Conservation (phyloP, 2,888 invertebrate genomes). For the Phortica okadai region DNA sequence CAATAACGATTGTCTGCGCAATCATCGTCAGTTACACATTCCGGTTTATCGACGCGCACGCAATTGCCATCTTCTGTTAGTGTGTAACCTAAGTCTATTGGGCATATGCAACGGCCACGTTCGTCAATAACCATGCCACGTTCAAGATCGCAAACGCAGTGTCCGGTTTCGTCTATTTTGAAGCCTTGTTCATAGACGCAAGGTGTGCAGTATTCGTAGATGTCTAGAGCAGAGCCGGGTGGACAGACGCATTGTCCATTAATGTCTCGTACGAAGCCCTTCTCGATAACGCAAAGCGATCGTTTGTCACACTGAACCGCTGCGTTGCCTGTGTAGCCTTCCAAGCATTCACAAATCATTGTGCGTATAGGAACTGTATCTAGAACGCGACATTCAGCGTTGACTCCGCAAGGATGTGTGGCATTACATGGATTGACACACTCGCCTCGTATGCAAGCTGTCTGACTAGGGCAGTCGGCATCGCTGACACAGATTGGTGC, state of each 20-base stretch:
- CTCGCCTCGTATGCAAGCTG: constrained; percentile 87
- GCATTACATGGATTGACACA: constrained; percentile 90
- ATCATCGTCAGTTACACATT: constrained; percentile 84
- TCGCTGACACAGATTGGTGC: constrained; percentile 84
- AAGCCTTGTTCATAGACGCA: constrained; percentile 85
- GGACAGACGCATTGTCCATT: constrained; percentile 86
- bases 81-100: constrained; percentile 82
- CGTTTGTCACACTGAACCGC: constrained; percentile 88
- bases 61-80: constrained; percentile 81
- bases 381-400: constrained; percentile 86
- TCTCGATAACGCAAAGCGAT: constrained; percentile 82
- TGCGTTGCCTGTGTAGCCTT: constrained; percentile 92
- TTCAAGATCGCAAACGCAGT: constrained; percentile 88
- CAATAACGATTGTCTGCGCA: constrained; percentile 88
- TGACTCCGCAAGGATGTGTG: constrained; percentile 88
- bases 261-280: constrained; percentile 81
- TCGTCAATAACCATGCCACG: constrained; percentile 88
- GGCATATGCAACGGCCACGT: constrained; percentile 86
- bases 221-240: constrained; percentile 85
- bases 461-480: constrained; percentile 88
- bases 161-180: constrained; percentile 85
- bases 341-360: constrained; percentile 91
- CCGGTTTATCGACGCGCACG: constrained; percentile 77
- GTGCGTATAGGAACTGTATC: constrained; percentile 91
- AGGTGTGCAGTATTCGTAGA: constrained; percentile 86